phyloP scores from a whole-genome alignment of 2,113 vertebrate genomes.

The Gymnogyps californianus region DNA sequence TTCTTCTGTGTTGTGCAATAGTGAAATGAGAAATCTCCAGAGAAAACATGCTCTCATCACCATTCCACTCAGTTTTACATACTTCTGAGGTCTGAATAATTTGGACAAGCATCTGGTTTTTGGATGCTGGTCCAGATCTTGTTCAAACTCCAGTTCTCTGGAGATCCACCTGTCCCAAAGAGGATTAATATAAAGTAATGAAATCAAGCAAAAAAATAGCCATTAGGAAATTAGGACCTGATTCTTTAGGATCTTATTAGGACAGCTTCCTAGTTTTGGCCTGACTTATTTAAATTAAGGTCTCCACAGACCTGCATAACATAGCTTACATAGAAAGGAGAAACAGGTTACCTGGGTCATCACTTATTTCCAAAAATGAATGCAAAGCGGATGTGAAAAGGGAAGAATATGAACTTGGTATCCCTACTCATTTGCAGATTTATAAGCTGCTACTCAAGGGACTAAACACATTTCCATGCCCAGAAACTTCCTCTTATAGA shows the following conservation, averaged over 20 bases:
- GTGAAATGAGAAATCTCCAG: neutral
- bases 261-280: neutral
- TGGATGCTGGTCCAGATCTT: neutral
- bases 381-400: neutral
- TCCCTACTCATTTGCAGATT: neutral
- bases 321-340: neutral
- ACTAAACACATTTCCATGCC: neutral
- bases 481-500: neutral
- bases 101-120: neutral
- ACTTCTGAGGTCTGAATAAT: neutral
- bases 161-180: neutral
- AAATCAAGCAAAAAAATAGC: neutral
- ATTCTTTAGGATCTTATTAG: neutral
- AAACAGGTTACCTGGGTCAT: neutral
- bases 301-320: neutral
- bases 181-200: neutral
- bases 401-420: neutral
- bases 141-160: neutral
- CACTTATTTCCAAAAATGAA: neutral
- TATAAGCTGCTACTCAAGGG: neutral
- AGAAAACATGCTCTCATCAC: neutral
- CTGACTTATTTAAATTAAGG: neutral
- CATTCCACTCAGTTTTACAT: neutral
- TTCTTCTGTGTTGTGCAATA: neutral
- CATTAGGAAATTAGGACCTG: neutral